A percentile compares a stretch with the other conserved stretches of the same genome.
These are phyloP conservation scores for Odontomyia ornata DNA, from an alignment of 2,888 invertebrate genomes.

Conservation along the genomic window DNA sequence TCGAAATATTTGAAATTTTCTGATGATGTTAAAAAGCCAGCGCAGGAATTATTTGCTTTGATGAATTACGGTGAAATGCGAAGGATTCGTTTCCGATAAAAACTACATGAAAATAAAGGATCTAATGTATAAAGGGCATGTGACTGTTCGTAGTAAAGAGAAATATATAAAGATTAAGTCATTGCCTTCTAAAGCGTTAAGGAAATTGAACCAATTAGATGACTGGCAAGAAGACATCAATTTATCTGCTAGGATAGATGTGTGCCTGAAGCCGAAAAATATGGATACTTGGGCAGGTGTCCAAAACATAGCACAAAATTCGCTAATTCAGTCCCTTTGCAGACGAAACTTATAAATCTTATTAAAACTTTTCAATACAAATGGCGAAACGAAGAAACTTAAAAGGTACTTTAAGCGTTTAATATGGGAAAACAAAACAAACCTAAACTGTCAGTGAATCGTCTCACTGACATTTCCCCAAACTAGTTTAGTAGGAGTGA, in stretches of 20 bases:
- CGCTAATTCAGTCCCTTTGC: conserved; percentile 81
- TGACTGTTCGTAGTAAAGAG: conserved; percentile 83
- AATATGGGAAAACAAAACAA: conserved; percentile 20
- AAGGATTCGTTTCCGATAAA: conserved; percentile 82
- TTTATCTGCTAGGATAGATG: conserved; percentile 79
- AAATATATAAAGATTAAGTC: conserved; percentile 89
- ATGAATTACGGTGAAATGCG: conserved; percentile 95
- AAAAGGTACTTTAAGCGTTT: conserved; percentile 45
- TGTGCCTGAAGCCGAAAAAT: no score
- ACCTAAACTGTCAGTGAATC: no score
- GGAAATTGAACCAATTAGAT: no score
- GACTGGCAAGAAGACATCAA: conserved; percentile 78
- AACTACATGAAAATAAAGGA: conserved; percentile 86
- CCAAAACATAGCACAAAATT: conserved; percentile 89
- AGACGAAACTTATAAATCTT: no score
- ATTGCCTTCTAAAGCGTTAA: conserved; percentile 89
- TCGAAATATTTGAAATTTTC: conserved; percentile 87
- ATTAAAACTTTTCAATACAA: conserved; percentile 75
- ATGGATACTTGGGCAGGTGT: conserved; percentile 84
- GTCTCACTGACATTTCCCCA: no score
- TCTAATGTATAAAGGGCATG: conserved; percentile 84
- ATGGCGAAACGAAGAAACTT: conserved; percentile 73
- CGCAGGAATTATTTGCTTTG: conserved; percentile 90
- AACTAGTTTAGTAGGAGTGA: no score
- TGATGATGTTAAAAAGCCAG: conserved; percentile 88